Conservation (phyloP, 1,140 invertebrate species). For the Penaeus vannamei region DNA sequence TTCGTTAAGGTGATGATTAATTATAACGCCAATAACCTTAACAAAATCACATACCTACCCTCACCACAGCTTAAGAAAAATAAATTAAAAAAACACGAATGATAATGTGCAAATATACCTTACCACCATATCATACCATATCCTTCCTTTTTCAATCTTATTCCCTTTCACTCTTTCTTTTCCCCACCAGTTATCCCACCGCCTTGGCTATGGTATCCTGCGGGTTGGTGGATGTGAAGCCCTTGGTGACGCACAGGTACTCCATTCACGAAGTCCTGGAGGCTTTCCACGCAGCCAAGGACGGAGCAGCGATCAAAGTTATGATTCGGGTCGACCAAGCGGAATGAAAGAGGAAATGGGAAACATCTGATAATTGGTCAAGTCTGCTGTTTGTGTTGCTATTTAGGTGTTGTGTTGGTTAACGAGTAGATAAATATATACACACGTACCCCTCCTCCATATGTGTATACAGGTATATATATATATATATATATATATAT, state of each 20-base stretch:
- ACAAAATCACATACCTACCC: too few species aligned
- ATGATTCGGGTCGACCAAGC: conserved; percentile 78
- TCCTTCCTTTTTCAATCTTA: not conserved
- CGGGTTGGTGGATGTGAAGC: conserved; percentile 72
- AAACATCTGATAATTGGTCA: not conserved
- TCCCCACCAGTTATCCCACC: conserved; percentile 72
- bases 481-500: not conserved
- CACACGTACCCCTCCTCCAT: not conserved
- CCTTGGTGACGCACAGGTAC: conserved; percentile 73
- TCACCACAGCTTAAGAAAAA: too few species aligned
- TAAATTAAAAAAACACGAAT: too few species aligned
- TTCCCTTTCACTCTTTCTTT: not conserved
- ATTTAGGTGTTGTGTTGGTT: not conserved
- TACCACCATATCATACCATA: too few species aligned
- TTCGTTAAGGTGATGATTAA: too few species aligned
- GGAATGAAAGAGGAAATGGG: not conserved
- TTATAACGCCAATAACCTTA: too few species aligned
- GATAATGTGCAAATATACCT: too few species aligned
- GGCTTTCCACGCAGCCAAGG: conserved; percentile 72
- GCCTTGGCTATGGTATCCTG: conserved; percentile 73
- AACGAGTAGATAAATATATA: not conserved
- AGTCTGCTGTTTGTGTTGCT: not conserved
- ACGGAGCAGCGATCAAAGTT: conserved; percentile 88
- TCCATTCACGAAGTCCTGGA: conserved; percentile 72
- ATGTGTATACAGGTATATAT: conserved; percentile 19